Percentiles rank a stretch among this genome's conserved stretches.
Conservation (phyloP, 1,140 invertebrate species). For the Nasonia longicornis region DNA sequence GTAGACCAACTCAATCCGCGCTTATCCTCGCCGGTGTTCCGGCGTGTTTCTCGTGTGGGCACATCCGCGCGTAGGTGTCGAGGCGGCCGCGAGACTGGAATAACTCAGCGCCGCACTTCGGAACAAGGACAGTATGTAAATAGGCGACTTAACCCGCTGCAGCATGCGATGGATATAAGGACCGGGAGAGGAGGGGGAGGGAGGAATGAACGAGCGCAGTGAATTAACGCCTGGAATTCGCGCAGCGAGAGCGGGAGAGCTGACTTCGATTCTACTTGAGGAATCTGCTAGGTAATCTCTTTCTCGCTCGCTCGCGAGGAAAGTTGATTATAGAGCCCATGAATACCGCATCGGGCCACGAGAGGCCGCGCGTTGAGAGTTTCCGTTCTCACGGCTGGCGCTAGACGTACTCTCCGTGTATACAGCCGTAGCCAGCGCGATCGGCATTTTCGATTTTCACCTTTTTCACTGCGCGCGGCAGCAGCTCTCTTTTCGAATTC, state of each 20-base stretch:
- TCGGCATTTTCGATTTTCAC: constrained; percentile 29
- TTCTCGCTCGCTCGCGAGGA: constrained; percentile 6
- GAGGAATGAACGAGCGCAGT: background rate
- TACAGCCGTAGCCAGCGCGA: background rate
- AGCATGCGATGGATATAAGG: background rate
- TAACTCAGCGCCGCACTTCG: constrained; percentile 10
- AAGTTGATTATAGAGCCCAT: constrained; percentile 32
- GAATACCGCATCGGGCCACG: constrained; percentile 24
- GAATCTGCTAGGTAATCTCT: background rate
- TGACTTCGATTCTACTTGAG: constrained; percentile 11
- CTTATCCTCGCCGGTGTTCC: background rate
- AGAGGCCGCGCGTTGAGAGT: background rate
- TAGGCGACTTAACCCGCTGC: constrained; percentile 14
- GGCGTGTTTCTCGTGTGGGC: background rate
- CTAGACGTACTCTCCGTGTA: background rate
- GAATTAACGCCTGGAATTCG: constrained; percentile 27
- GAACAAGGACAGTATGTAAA: constrained; percentile 29
- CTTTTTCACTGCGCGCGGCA: background rate
- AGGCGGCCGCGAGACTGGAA: background rate
- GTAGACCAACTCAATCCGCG: background rate
- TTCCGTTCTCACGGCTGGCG: constrained; percentile 29
- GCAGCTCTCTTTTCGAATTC: constrained; percentile 17
- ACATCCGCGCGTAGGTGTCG: constrained; percentile 1
- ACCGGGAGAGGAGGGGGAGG: background rate
- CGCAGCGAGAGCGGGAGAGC: background rate